A percentile compares a stretch with the other conserved stretches of the same genome.
Conservation (phyloP, 2,888 invertebrate genomes). For the Apoda limacodes region DNA sequence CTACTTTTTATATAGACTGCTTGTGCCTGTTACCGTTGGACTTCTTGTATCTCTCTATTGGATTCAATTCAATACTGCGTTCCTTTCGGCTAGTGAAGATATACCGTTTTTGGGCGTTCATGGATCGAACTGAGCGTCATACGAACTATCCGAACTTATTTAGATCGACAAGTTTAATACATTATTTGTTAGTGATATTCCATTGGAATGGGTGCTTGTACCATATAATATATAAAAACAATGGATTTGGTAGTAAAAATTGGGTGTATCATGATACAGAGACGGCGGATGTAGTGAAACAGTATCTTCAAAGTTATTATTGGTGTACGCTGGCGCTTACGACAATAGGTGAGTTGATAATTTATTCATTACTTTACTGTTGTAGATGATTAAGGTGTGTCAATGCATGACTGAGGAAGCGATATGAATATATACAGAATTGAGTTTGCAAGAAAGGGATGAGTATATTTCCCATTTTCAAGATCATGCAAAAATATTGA, state of each 20-base stretch:
- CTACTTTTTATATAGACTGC: constrained; percentile 98
- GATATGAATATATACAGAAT: too few relatives aligned
- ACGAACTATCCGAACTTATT: constrained; percentile 99
- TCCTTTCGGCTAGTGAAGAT: constrained; percentile 97
- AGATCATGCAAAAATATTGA: too few relatives aligned
- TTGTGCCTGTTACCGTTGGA: constrained; percentile 97
- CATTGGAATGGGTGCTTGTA: constrained; percentile 99
- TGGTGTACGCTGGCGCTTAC: constrained; percentile 98
- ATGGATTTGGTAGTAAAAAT: constrained; percentile 93
- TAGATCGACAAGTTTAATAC: constrained; percentile 90
- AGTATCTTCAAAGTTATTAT: constrained; percentile 97
- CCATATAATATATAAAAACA: constrained; percentile 96
- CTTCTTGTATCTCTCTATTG: constrained; percentile 97
- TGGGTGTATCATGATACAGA: constrained; percentile 92
- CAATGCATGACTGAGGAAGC: too few relatives aligned
- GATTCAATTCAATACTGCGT: constrained; percentile 94
- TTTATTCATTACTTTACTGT: constrained; percentile 11
- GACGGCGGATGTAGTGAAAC: constrained; percentile 89
- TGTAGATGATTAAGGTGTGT: too few relatives aligned
- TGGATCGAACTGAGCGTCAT: constrained; percentile 98
- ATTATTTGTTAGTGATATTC: constrained; percentile 97
- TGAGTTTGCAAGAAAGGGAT: too few relatives aligned
- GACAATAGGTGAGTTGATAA: constrained; percentile 80
- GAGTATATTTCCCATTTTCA: too few relatives aligned
- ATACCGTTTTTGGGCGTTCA: constrained; percentile 98